Conservation (phyloP, 2,888 invertebrate genomes). For the Chydorus sphaericus region DNA sequence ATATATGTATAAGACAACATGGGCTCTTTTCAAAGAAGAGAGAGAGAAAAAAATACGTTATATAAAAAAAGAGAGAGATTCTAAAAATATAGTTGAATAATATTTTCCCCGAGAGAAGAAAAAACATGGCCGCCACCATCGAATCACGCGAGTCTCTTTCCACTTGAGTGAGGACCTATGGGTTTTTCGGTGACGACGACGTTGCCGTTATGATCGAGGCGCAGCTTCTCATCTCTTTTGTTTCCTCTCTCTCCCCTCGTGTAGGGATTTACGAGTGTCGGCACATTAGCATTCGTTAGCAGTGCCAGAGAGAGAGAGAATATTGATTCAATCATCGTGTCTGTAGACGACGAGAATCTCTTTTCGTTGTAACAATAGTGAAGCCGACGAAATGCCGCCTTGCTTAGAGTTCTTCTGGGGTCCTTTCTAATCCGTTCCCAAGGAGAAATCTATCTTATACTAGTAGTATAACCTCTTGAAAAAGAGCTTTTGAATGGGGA, state of each 20-base stretch:
- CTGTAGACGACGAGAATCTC: background rate
- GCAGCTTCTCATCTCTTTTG: background rate
- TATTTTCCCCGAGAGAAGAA: background rate
- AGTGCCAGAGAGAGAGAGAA: background rate
- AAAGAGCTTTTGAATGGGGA: too few relatives aligned
- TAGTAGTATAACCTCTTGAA: too few relatives aligned
- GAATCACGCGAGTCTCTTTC: slow-evolving; percentile 5
- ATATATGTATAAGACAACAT: background rate
- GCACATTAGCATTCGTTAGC: background rate
- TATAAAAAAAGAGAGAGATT: background rate
- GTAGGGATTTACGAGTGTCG: too few relatives aligned
- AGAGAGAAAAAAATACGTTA: background rate
- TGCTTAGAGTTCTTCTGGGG: background rate
- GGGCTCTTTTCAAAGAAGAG: background rate
- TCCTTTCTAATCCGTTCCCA: too few relatives aligned
- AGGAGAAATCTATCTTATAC: too few relatives aligned
- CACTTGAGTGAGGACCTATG: background rate
- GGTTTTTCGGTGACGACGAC: background rate
- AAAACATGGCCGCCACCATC: slow-evolving; percentile 3
- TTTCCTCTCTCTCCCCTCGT: background rate
- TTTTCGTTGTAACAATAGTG: background rate
- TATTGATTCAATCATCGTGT: background rate
- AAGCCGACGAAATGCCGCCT: too few relatives aligned
- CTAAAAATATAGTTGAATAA: background rate
- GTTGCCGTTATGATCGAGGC: slow-evolving; percentile 1